Base-by-base conservation (phyloP, 2,113 vertebrate species). In the Mus pahari region DNA sequence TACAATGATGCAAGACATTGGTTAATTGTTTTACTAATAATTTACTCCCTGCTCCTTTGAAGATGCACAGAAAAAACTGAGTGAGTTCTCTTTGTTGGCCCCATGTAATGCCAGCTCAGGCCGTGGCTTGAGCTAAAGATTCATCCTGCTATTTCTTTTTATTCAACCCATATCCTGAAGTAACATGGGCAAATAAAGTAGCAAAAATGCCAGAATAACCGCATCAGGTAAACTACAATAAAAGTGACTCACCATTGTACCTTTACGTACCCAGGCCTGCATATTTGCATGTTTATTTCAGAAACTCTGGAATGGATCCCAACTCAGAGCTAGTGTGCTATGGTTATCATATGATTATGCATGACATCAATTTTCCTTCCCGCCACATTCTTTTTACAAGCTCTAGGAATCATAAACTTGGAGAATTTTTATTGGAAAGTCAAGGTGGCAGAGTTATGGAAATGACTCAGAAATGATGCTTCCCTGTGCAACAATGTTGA, bases 401-500 rank as follows among this genome's bases (percentile, higher is more conserved):
- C 88, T 93, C 39, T 94, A 48, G 94, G 79, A 95, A 89, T 90
- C 91, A 91, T 97, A 97, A 98, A 98, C 94, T 89, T 88, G 62
- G 86, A 89, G 89, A 36, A 94, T 97, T 97, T 53, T 98, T 97
- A 98, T 96, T 98, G 89, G 68, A 95, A 97, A 96, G 82, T 97
- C 96, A 97, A 97, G 96, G 94, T 95, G 92, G 88, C 89, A 97
- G 92, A 94, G 94, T 94, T 97, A 96, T 94, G 91, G 84, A 96
- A 98, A 97, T 96, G 58, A 96, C 86, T 96, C 50, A 90, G 95
- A 95, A 96, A 95, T 82, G 91, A 96, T 89, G 48, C 91, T 95
- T 96, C 53, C 58, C 58, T 77, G 83, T 62, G 2, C 89, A 96
- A 92, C 92, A 94, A 84, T 95, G 97, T 95, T 96, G 96, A 97